Evolutionary conservation across 2,113 vertebrate species (phyloP), one percentile per base, ranked within the genome.

Genomic region (Acanthochromis polyacanthus): DNA sequence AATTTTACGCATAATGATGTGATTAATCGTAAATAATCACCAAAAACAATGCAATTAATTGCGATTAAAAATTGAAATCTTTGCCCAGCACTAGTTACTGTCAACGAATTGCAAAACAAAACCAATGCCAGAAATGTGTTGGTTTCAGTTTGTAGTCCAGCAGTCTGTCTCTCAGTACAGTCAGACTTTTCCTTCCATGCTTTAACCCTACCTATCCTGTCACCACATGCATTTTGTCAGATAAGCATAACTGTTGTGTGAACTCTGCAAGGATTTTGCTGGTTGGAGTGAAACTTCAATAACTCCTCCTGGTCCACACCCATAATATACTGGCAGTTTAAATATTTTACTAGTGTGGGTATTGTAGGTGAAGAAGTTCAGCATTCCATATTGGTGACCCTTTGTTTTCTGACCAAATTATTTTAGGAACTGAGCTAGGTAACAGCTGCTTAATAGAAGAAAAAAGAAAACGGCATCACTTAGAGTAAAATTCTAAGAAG

Each of bases 231-330:
- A 51, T 52, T 71, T 22, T 51, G 28, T 38, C 23, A 4, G 5
- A 23, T 28, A 32, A 5, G 23, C 12, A 11, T 12, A 10, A 45
- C 40, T 36, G 68, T 19, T 59, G 20, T 19, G 20, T 6, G 12
- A 25, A 32, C 20, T n/a, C 19, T 5, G 20, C 17, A 62, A 45
- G 36, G 36, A 53, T 63, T 73, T 61, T 43, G 38, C 36, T 28
- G 22, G 58, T 43, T 30, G 23, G 22, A 48, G 7, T 43, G 4
- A 63, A 73, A 73, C 20, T 20, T 63, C 36, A 74, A 64, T 56
- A 74, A 63, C 22, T 55, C 6, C 17, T 16, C 10, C 19, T 22
- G 40, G 30, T 61, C 46, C 25, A 9, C 19, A 50, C 14, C 5
- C n/a, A 52, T 38, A 38, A 43, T 30, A 43, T 43, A 36, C 14